Evolutionary conservation across 1,140 invertebrate genomes (phyloP).

Genomic region (Drosophila ercepeae): DNA sequence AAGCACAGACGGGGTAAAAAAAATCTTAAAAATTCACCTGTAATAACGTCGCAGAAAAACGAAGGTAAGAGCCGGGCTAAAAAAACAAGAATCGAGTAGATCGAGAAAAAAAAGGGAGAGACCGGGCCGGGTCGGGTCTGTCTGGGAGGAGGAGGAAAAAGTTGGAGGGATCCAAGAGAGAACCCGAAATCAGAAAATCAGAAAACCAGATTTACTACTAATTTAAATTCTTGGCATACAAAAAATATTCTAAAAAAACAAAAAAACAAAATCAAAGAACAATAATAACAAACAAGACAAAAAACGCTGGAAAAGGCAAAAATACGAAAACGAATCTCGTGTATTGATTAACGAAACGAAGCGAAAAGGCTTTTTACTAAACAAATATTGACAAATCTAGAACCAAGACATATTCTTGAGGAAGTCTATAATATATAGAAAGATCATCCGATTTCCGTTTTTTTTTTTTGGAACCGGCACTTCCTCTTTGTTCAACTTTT

Average conservation of each 20-base stretch:
- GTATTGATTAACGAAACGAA: conserved; percentile 72
- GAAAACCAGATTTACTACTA: conserved; percentile 81
- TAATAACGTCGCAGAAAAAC: conserved; percentile 63
- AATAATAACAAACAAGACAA: conserved; percentile 19
- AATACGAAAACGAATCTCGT: conserved; percentile 39
- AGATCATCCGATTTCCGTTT: conserved; percentile 12
- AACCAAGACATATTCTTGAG: background rate
- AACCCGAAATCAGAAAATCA: conserved; percentile 76
- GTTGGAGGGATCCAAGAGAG: conserved; percentile 28
- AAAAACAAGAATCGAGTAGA: conserved; percentile 63
- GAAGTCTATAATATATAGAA: too few relatives aligned
- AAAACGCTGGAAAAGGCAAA: conserved; percentile 35
- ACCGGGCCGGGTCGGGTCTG: background rate
- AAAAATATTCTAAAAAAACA: conserved; percentile 66
- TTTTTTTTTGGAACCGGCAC: conserved; percentile 8
- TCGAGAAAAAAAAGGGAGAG: conserved; percentile 15
- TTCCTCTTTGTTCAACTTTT: conserved; percentile 21
- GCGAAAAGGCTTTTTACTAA: conserved; percentile 69
- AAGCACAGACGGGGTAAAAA: conserved; percentile 28
- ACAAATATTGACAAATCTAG: conserved; percentile 53
- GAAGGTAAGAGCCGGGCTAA: conserved; percentile 28
- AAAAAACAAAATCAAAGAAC: conserved; percentile 13
- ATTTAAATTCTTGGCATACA: conserved; percentile 81
- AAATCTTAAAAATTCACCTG: conserved; percentile 58
- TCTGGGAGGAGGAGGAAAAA: conserved; percentile 1